Conservation (phyloP, 1,140 invertebrate species). For the Apis florea region DNA sequence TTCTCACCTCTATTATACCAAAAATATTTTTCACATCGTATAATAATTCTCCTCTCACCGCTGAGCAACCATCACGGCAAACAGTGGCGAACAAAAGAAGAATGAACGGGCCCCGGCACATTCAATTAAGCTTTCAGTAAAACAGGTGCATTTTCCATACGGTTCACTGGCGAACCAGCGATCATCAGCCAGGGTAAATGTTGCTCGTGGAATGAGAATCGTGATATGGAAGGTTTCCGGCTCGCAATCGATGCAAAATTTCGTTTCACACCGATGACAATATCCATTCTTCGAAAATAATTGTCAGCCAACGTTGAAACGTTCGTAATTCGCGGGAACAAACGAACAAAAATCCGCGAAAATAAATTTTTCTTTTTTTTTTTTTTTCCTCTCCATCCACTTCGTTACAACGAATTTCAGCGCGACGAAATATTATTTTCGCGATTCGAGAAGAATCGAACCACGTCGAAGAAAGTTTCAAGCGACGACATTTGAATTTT, state of each 20-base stretch:
- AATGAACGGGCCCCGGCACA: not conserved
- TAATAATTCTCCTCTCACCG: not conserved
- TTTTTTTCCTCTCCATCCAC: not conserved
- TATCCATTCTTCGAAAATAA: not conserved
- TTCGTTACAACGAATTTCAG: not conserved
- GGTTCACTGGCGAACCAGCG: too few species aligned
- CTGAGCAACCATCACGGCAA: not conserved
- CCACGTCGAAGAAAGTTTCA: not conserved
- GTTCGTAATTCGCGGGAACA: constrained; percentile 13
- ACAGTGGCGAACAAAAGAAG: not conserved
- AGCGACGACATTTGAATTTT: constrained; percentile 32
- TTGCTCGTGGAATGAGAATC: constrained; percentile 11
- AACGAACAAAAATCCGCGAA: not conserved
- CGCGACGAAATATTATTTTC: constrained; percentile 14
- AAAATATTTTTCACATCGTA: not conserved
- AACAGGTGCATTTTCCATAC: not conserved
- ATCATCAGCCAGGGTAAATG: constrained; percentile 26
- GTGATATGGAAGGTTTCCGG: not conserved
- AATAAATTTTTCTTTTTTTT: not conserved
- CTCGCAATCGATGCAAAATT: constrained; percentile 26
- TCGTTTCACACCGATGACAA: constrained; percentile 15
- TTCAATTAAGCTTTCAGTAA: not conserved
- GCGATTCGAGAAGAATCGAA: not conserved
- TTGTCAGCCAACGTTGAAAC: not conserved
- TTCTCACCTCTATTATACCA: not conserved